phyloP scores from a whole-genome alignment of 2,113 vertebrate species.

The Orcinus orca region DNA sequence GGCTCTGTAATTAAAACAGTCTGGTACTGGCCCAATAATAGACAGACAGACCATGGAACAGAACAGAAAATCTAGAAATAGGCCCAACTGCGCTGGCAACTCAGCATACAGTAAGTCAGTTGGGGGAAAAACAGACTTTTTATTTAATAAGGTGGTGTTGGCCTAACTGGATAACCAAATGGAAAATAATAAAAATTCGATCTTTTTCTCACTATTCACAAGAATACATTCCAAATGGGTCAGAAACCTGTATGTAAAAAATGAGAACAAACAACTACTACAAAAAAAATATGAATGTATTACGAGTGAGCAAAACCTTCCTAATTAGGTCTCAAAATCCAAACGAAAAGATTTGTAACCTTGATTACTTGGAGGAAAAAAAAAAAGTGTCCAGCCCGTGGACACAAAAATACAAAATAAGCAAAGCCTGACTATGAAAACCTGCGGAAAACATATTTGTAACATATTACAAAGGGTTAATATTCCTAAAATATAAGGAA shows the following conservation, averaged over 20 bases:
- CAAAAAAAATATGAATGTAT: background rate
- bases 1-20: background rate
- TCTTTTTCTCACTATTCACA: background rate
- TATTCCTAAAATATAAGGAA: background rate
- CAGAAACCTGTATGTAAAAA: background rate
- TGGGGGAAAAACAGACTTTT: background rate
- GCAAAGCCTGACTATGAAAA: background rate
- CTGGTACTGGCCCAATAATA: background rate
- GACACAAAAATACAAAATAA: background rate
- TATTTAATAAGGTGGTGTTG: background rate
- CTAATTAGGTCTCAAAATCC: background rate
- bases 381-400: background rate
- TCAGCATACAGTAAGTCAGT: background rate
- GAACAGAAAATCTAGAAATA: background rate
- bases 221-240: background rate
- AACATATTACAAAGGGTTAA: background rate
- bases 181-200: background rate
- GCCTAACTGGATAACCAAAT: background rate
- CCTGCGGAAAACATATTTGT: background rate
- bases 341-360: background rate
- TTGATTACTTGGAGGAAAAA: background rate
- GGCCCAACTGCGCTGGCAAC: background rate
- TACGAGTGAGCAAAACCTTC: background rate
- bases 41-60: background rate
- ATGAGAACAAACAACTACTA: background rate